phyloP scores from a whole-genome alignment of 2,888 invertebrate species.

The Pristionchus japonicus region DNA sequence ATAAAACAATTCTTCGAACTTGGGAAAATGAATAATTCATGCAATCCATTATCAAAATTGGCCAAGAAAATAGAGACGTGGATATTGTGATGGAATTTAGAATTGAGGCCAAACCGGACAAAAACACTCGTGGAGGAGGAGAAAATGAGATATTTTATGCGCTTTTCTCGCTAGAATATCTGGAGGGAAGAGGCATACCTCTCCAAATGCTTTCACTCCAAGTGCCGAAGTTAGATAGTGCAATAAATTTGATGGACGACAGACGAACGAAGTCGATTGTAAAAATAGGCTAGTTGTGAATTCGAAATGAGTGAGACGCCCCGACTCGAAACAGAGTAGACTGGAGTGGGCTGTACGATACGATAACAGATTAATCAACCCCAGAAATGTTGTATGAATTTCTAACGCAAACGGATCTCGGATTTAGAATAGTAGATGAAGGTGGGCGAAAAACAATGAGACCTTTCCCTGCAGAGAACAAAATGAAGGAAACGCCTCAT shows the following conservation, averaged over 20 bases:
- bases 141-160: slow-evolving; percentile 12
- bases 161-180: neutral
- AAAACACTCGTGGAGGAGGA: neutral
- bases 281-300: neutral
- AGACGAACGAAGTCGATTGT: neutral
- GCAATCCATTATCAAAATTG: neutral
- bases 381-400: neutral
- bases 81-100: neutral
- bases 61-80: neutral
- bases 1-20: neutral
- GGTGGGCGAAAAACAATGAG: neutral
- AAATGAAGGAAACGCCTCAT: neutral
- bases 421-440: neutral
- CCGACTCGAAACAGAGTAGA: neutral
- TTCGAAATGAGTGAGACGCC: neutral
- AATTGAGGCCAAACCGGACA: neutral
- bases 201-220: slow-evolving; percentile 28
- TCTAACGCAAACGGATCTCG: neutral
- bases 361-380: neutral
- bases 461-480: neutral
- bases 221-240: neutral
- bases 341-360: neutral
- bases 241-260: slow-evolving; percentile 21
- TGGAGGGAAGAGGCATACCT: neutral
- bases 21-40: neutral